Evolutionary conservation across 2,113 vertebrate species (phyloP), one percentile per base, ranked within the genome.

Genomic region (Sceloporus undulatus): DNA sequence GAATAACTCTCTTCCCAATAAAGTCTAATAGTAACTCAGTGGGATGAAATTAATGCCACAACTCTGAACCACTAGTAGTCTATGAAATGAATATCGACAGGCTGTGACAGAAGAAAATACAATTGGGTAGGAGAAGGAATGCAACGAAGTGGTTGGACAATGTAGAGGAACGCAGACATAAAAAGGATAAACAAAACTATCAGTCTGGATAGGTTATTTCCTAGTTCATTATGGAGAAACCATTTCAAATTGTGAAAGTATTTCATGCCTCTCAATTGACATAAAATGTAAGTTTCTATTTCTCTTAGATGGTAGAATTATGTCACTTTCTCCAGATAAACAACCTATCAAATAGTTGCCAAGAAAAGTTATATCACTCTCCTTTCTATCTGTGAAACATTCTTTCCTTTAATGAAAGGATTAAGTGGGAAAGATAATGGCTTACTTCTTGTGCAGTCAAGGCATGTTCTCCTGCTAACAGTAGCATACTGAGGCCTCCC

Each of bases 401-500:
- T 89, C 54, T 16, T 89, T 48, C 79, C 80, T 34, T 0, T 48
- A 68, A 29, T 87, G 0, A 85, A 78, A 0, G 1, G 0, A 27
- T 77, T 75, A 76, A 2, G 16, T 2, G 79, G 1, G 77, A 38
- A 89, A 86, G 13, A 75, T 40, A 87, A 73, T 7, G 82, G 75
- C 97, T 93, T 96, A 99, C 99, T 98, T 99, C 98, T 94, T 97
- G 97, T 93, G 98, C 97, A 91, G 98, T 98, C 94, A 99, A 98
- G 87, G 99, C 99, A 89, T 98, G 98, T 92, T 99, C 99, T 85
- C 99, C 99, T 84, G 98, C 99, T 96, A 99, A 94, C 92, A 99
- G 98, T 95, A 99, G 97, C 99, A 99, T 98, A 96, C 98, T 99
- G 66, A 99, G 97, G 89, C 99, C 98, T 94, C 99, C 99, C 98